Conservation (phyloP, 2,888 invertebrate genomes). For the Exocentrus adspersus region DNA sequence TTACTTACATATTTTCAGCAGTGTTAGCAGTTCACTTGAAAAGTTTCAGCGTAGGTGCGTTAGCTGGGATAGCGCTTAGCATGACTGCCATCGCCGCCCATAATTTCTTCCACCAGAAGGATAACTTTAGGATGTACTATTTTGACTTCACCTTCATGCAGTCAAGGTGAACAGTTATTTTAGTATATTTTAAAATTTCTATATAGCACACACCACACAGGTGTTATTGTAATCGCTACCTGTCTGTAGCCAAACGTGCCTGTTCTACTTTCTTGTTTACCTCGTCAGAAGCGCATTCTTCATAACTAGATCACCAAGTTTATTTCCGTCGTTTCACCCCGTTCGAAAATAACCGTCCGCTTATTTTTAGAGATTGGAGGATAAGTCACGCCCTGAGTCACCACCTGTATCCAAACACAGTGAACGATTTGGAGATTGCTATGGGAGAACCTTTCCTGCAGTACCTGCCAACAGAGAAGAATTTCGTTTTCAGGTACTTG, state of each 20-base stretch:
- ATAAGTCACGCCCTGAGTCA: constrained; percentile 81
- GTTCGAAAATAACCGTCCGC: constrained; percentile 10
- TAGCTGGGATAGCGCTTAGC: constrained; percentile 68
- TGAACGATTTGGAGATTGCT: constrained; percentile 78
- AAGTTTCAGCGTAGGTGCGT: constrained; percentile 60
- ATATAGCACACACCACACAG: no score
- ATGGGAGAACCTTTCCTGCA: constrained; percentile 72
- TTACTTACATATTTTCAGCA: constrained; percentile 57
- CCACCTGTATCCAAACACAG: constrained; percentile 82
- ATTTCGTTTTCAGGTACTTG: constrained; percentile 65
- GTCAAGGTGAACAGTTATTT: constrained; percentile 64
- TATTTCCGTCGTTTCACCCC: constrained; percentile 5
- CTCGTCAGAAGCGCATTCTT: not conserved
- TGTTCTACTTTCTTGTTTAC: not conserved
- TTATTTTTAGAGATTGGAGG: constrained; percentile 72
- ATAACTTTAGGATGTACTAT: constrained; percentile 82
- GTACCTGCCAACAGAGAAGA: constrained; percentile 72
- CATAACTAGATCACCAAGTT: not conserved
- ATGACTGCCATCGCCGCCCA: constrained; percentile 70
- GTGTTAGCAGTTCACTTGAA: constrained; percentile 59
- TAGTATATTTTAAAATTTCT: no score
- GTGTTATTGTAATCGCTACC: not conserved
- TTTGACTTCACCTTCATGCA: constrained; percentile 77
- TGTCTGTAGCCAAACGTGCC: not conserved
- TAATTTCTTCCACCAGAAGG: constrained; percentile 80